Conservation (phyloP, 1,140 invertebrate species). For the Babylonia areolata region DNA sequence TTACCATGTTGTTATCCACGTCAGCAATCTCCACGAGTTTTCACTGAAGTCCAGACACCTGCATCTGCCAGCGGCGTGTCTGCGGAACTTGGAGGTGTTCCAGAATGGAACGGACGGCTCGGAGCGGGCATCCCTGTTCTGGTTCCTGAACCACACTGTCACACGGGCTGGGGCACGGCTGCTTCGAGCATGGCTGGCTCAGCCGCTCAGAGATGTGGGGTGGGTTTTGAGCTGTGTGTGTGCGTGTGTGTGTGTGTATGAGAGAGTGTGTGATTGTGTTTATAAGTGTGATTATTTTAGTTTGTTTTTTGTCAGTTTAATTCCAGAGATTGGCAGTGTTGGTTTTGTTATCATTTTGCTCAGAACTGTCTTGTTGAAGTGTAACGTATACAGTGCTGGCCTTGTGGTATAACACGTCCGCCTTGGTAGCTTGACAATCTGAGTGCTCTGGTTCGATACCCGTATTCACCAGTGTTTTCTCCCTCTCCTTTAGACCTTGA, state of each 20-base stretch:
- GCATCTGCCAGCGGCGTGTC: conserved; percentile 56
- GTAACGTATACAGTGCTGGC: too few relatives aligned
- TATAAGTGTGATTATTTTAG: neutral
- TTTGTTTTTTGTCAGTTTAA: neutral
- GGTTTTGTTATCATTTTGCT: too few relatives aligned
- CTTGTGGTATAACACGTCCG: too few relatives aligned
- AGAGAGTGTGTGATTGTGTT: neutral
- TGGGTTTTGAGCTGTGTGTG: conserved; percentile 38
- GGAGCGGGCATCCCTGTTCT: conserved; percentile 72
- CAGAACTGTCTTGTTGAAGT: too few relatives aligned
- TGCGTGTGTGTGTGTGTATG: neutral
- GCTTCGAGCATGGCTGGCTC: conserved; percentile 74
- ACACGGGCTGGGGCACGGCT: conserved; percentile 75
- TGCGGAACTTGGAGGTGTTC: conserved; percentile 67
- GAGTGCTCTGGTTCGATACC: too few relatives aligned
- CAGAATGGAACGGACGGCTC: conserved; percentile 66
- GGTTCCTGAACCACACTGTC: conserved; percentile 73
- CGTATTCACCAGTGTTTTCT: too few relatives aligned
- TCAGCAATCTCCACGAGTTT: conserved; percentile 62
- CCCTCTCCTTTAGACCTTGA: too few relatives aligned
- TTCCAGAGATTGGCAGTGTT: too few relatives aligned
- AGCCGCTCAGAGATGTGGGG: conserved; percentile 70
- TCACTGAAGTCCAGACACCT: conserved; percentile 58
- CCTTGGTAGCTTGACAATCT: too few relatives aligned
- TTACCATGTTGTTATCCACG: neutral